These are phyloP conservation scores for Argyresthia albistria DNA, from an alignment of 2,888 invertebrate species.

Conservation along the genomic window DNA sequence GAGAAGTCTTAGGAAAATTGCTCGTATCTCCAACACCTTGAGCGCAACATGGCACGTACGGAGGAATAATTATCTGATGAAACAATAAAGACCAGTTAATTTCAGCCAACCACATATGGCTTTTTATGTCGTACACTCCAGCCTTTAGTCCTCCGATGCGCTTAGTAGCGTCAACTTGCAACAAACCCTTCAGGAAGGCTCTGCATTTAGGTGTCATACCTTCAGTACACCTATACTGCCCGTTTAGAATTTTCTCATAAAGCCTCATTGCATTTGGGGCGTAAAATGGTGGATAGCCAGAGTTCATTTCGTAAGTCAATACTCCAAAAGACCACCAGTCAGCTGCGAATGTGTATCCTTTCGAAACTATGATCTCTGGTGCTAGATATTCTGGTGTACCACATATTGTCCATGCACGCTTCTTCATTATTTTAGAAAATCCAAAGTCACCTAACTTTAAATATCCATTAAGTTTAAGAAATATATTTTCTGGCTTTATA, in stretches of 20 bases:
- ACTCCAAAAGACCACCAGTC: constrained; percentile 97
- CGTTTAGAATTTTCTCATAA: constrained; percentile 93
- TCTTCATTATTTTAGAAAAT: constrained; percentile 84
- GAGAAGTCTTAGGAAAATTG: constrained; percentile 74
- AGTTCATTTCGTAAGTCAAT: constrained; percentile 88
- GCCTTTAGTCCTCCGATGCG: constrained; percentile 90
- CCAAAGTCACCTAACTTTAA: constrained; percentile 92
- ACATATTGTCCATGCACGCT: constrained; percentile 91
- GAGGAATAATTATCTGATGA: constrained; percentile 77
- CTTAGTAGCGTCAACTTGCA: constrained; percentile 70
- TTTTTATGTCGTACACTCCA: constrained; percentile 91
- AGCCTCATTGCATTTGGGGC: constrained; percentile 89
- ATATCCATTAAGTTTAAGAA: constrained; percentile 82
- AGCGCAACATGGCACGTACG: constrained; percentile 68
- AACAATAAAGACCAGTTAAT: constrained; percentile 87
- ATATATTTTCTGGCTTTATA: constrained; percentile 91
- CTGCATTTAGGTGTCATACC: constrained; percentile 84
- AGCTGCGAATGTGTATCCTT: constrained; percentile 91
- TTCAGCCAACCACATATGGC: constrained; percentile 88
- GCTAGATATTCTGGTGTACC: constrained; percentile 98
- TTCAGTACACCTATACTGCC: constrained; percentile 85
- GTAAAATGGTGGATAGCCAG: constrained; percentile 94
- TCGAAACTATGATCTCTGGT: constrained; percentile 89
- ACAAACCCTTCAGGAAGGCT: constrained; percentile 82
- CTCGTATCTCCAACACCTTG: constrained; percentile 71